A percentile compares a stretch with the other conserved stretches of the same genome.
Conservation (phyloP, 2,888 invertebrate species). For the Chrysotoxum bicinctum region DNA sequence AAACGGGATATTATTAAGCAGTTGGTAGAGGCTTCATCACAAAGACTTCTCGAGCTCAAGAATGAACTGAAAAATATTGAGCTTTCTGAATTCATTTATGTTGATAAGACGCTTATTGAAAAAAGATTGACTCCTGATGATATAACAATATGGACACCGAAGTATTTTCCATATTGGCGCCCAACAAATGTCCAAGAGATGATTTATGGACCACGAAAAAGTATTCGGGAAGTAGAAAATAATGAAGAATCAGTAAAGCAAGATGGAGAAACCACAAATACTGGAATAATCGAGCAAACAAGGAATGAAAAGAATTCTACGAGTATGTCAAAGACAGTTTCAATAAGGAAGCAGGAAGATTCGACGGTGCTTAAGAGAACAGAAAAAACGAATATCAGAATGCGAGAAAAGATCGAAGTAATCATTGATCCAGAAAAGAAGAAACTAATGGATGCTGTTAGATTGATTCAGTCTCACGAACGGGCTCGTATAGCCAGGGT, state of each 20-base stretch:
- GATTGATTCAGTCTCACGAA: slow-evolving; percentile 82
- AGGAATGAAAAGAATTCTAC: neutral
- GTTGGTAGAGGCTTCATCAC: slow-evolving; percentile 76
- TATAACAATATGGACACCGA: slow-evolving; percentile 83
- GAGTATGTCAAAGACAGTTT: neutral
- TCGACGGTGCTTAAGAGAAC: neutral
- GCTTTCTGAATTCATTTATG: slow-evolving; percentile 85
- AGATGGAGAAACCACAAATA: neutral
- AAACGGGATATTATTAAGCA: slow-evolving; percentile 77
- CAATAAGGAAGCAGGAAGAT: neutral
- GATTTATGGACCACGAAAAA: slow-evolving; percentile 74
- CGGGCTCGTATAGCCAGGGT: slow-evolving; percentile 79
- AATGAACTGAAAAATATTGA: slow-evolving; percentile 83
- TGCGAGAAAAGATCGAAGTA: neutral
- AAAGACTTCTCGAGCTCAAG: slow-evolving; percentile 83
- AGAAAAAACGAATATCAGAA: neutral
- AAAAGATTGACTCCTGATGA: slow-evolving; percentile 86
- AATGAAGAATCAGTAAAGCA: neutral
- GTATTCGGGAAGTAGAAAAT: slow-evolving; percentile 74
- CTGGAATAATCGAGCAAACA: neutral
- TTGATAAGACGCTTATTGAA: slow-evolving; percentile 86
- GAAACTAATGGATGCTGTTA: slow-evolving; percentile 76
- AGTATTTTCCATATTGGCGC: slow-evolving; percentile 83
- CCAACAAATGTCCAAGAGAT: slow-evolving; percentile 76
- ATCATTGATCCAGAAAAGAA: slow-evolving; percentile 62